These are phyloP conservation scores for Protula sp. DNA, from an alignment of 2,888 invertebrate genomes.

Conservation along the genomic window DNA sequence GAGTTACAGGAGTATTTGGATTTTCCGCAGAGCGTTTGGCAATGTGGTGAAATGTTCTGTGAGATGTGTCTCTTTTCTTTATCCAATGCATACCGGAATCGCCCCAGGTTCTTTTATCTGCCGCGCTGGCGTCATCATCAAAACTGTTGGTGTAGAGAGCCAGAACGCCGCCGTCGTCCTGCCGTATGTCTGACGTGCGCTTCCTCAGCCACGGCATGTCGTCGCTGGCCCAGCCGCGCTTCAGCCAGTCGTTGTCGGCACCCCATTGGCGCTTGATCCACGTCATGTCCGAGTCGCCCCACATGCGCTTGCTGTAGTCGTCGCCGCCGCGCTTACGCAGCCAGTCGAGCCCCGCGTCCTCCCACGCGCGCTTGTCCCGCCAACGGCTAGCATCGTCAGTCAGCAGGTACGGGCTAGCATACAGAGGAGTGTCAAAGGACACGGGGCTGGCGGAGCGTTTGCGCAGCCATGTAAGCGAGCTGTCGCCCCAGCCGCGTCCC, in stretches of 20 bases:
- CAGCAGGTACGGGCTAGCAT: not conserved
- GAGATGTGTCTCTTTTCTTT: slow-evolving; percentile 11
- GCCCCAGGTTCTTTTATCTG: slow-evolving; percentile 17
- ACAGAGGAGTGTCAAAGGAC: too few relatives aligned
- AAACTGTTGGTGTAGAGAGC: not conserved
- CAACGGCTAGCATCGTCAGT: not conserved
- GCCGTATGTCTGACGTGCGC: not conserved
- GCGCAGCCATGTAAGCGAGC: not conserved
- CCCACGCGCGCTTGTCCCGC: slow-evolving; percentile 15
- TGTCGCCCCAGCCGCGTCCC: not conserved
- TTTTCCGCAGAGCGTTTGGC: too few relatives aligned
- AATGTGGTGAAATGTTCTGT: too few relatives aligned
- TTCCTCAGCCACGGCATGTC: slow-evolving; percentile 1
- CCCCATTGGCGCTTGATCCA: slow-evolving; percentile 11
- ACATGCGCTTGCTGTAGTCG: not conserved
- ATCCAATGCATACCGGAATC: slow-evolving; percentile 21
- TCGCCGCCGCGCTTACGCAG: not conserved
- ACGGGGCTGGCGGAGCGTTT: too few relatives aligned
- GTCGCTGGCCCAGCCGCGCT: not conserved
- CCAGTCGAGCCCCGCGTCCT: slow-evolving; percentile 16
- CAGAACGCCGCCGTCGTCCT: not conserved
- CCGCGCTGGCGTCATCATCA: not conserved
- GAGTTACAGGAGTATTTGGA: too few relatives aligned
- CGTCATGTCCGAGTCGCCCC: slow-evolving; percentile 8
- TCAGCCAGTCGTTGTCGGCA: not conserved